phyloP scores from a whole-genome alignment of 2,888 invertebrate genomes.

The Phaedon cochleariae region DNA sequence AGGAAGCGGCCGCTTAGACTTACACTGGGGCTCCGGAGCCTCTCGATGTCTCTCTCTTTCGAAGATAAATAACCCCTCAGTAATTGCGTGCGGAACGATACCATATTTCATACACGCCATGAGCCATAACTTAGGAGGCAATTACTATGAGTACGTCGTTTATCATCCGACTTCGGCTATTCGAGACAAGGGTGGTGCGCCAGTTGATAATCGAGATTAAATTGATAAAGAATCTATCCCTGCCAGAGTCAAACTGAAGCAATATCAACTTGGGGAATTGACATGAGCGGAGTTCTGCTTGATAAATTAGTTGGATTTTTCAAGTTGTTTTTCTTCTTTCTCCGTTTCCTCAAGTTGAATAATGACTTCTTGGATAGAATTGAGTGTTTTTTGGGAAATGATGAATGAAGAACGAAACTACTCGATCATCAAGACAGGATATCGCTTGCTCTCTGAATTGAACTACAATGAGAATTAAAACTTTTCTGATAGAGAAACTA shows the following conservation, averaged over 20 bases:
- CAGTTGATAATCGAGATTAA: constrained; percentile 59
- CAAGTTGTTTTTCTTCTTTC: not conserved
- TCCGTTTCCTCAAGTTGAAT: not conserved
- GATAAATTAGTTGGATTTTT: constrained; percentile 21
- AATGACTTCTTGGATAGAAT: not conserved
- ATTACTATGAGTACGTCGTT: constrained; percentile 69
- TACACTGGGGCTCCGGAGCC: constrained; percentile 34
- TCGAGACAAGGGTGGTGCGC: constrained; percentile 54
- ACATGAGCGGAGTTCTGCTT: constrained; percentile 21
- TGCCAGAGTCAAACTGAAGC: constrained; percentile 34
- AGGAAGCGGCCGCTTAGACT: constrained; percentile 54
- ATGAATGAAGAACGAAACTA: not conserved
- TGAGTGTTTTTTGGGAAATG: not conserved
- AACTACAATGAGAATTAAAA: no score
- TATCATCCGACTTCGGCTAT: constrained; percentile 60
- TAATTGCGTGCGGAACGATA: constrained; percentile 68
- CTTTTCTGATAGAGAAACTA: no score
- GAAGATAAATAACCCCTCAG: constrained; percentile 65
- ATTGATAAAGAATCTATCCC: constrained; percentile 57
- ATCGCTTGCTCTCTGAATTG: no score
- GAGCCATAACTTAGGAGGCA: constrained; percentile 69
- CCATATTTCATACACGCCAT: constrained; percentile 68
- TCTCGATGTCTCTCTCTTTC: constrained; percentile 50
- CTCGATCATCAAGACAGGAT: no score
- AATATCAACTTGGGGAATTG: constrained; percentile 35